A percentile compares a stretch with the other conserved stretches of the same genome.
Conservation (phyloP, 2,113 vertebrate species). For the Phaethon lepturus region DNA sequence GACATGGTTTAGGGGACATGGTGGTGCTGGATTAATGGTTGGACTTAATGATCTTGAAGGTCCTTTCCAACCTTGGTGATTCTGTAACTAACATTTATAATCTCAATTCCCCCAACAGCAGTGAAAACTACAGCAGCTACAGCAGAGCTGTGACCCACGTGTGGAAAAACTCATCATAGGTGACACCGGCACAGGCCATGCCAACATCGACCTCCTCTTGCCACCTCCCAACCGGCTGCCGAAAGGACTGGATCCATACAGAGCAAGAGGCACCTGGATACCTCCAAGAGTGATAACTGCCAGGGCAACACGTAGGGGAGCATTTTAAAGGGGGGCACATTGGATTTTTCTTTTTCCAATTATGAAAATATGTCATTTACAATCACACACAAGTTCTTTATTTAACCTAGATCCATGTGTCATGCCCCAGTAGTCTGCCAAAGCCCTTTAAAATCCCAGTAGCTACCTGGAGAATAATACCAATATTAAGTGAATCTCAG, state of each 20-base stretch:
- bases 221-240: neutral
- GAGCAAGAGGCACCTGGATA: neutral
- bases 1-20: too few species aligned
- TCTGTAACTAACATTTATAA: neutral
- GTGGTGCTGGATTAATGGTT: too few species aligned
- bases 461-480: neutral
- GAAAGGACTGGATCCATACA: neutral
- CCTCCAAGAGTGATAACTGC: neutral
- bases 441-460: neutral
- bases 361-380: neutral
- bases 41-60: too few species aligned
- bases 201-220: neutral
- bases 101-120: neutral
- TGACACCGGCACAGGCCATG: neutral
- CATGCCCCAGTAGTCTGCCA: neutral
- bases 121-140: neutral
- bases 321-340: neutral
- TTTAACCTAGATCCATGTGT: neutral
- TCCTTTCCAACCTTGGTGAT: too few species aligned
- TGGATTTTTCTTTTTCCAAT: neutral
- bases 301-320: fast-evolving
- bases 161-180: neutral
- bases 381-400: fast-evolving
- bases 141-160: fast-evolving
- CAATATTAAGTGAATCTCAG: neutral